Evolutionary conservation across 2,888 invertebrate species (phyloP).

Genomic region (Psylliodes chrysocephalus): DNA sequence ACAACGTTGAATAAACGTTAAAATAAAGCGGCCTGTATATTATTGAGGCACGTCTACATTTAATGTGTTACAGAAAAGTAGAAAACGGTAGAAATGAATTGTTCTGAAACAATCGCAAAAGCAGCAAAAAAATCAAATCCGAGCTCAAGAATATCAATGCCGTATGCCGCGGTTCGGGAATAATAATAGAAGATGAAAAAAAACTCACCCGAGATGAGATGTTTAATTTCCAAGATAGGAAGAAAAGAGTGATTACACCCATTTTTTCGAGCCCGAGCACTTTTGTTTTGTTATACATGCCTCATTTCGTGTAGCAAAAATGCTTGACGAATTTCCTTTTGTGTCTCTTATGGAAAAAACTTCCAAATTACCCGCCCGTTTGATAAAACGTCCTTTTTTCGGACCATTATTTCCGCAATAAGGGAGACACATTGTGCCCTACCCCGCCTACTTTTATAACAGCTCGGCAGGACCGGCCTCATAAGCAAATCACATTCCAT

Average conservation of each 20-base stretch:
- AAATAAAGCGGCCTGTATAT: too few species aligned
- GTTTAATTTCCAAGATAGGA: slow-evolving; percentile 31
- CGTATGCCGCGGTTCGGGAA: background rate
- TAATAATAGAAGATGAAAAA: slow-evolving; percentile 14
- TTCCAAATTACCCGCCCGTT: slow-evolving; percentile 46
- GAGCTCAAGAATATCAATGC: background rate
- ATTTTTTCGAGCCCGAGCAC: slow-evolving; percentile 33
- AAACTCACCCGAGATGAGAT: slow-evolving; percentile 15
- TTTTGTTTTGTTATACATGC: slow-evolving; percentile 46
- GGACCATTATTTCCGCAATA: slow-evolving; percentile 41
- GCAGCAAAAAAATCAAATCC: background rate
- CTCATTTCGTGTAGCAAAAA: slow-evolving; percentile 47
- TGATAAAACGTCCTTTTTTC: slow-evolving; percentile 43
- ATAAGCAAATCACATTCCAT: background rate
- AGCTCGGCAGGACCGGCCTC: background rate
- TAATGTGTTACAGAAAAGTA: too few species aligned
- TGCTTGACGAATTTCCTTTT: slow-evolving; percentile 49
- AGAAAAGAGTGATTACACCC: slow-evolving; percentile 29
- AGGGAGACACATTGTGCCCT: slow-evolving; percentile 36
- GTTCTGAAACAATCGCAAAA: background rate
- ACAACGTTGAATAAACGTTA: too few species aligned
- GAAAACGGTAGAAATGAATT: too few species aligned
- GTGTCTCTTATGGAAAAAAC: slow-evolving; percentile 42
- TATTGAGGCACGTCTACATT: too few species aligned
- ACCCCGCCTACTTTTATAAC: background rate